Evolutionary conservation across 2,113 vertebrate genomes (phyloP).

Genomic region (Chloroceryle aenea): DNA sequence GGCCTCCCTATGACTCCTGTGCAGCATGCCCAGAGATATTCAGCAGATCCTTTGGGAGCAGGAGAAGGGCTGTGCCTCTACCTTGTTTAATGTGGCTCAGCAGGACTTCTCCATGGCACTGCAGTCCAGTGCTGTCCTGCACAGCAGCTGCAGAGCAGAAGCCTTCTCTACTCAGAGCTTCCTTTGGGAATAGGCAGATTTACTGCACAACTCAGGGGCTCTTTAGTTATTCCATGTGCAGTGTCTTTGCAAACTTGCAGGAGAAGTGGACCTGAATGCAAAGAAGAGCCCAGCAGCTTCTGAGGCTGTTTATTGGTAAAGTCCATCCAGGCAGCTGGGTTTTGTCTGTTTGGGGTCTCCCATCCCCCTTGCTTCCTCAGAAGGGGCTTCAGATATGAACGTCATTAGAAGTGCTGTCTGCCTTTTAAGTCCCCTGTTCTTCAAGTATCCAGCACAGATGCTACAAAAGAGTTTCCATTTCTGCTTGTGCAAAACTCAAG

Average conservation of each 20-base stretch:
- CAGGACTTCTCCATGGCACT: not conserved
- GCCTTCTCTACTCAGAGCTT: not conserved
- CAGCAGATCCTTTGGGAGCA: not conserved
- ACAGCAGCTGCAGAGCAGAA: not conserved
- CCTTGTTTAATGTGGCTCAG: not conserved
- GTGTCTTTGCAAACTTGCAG: not conserved
- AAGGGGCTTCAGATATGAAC: not conserved
- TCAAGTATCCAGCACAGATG: not conserved
- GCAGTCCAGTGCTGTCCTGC: not conserved
- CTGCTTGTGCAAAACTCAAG: not conserved
- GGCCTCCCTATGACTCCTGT: not conserved
- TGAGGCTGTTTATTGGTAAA: not conserved
- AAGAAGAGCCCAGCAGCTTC: not conserved
- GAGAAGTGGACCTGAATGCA: constrained; percentile 12
- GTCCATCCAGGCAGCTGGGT: not conserved
- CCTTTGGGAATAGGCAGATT: not conserved
- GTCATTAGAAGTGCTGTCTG: not conserved
- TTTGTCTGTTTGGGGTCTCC: not conserved
- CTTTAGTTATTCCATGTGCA: not conserved
- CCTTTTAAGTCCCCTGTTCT: not conserved
- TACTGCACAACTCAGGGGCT: not conserved
- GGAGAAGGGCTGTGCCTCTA: not conserved
- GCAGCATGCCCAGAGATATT: not conserved
- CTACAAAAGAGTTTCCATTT: not conserved
- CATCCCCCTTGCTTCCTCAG: rapidly evolving